Percentiles rank a stretch among this genome's conserved stretches.
phyloP scores from a whole-genome alignment of 2,888 invertebrate species.

The Tetropium fuscum region DNA sequence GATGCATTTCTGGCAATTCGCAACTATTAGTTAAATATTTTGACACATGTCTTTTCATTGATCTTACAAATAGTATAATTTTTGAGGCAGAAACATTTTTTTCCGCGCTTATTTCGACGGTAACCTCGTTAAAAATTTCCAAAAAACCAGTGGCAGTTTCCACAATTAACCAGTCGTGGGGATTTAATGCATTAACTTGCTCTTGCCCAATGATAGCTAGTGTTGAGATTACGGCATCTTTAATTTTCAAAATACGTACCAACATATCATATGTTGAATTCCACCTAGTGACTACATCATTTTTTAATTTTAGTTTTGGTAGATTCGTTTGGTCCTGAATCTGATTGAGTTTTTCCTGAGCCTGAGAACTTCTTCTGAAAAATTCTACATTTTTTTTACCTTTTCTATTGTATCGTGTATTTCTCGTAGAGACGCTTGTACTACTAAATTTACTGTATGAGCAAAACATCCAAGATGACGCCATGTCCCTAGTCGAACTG shows the following conservation, averaged over 20 bases:
- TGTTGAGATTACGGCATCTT: not conserved
- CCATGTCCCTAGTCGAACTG: too few species aligned
- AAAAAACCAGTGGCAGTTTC: not conserved
- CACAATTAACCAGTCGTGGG: not conserved
- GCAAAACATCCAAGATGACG: constrained; percentile 49
- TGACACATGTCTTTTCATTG: not conserved
- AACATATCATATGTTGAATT: constrained; percentile 3
- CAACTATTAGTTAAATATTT: not conserved
- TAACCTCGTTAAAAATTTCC: not conserved
- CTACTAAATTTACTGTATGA: constrained; percentile 49
- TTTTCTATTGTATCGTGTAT: not conserved
- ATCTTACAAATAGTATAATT: not conserved
- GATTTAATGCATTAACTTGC: not conserved
- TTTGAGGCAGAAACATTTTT: not conserved
- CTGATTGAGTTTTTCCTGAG: not conserved
- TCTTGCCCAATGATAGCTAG: not conserved
- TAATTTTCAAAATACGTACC: not conserved
- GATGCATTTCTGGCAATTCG: not conserved
- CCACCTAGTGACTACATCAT: not conserved
- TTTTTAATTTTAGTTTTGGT: not conserved
- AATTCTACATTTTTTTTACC: constrained; percentile 1
- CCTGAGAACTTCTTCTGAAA: not conserved
- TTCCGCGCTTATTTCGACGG: not conserved
- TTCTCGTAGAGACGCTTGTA: constrained; percentile 29
- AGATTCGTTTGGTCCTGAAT: not conserved